Base-by-base conservation (phyloP, 2,113 vertebrate genomes). In the Brienomyrus brachyistius region DNA sequence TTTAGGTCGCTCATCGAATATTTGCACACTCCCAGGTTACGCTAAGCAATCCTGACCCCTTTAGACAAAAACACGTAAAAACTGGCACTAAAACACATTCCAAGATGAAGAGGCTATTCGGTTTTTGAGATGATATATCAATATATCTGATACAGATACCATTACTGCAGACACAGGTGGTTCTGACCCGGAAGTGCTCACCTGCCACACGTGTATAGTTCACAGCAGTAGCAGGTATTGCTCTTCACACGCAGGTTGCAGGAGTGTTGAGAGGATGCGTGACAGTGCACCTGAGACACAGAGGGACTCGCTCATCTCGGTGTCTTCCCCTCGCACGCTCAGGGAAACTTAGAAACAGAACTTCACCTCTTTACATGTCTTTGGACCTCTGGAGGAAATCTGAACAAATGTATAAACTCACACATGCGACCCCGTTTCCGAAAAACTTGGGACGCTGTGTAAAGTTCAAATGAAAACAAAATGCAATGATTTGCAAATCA, bases 151-250 rank as follows among this genome's bases (percentile, higher is more conserved):
- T 10, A 74, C 66, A 74, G 66, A 27, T 27, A 70, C 2, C 15
- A 4, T 27, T 74, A 74, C 70, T 77, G 70, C 70, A 80, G 74
- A 19, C 15, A 15, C 35, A 77, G 74, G 74, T 19, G 27, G 13
- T 77, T 40, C 31, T 77, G 13, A 35, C 35, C 74, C 2, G 2
- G 74, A 40, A 0, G 8, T 89, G 96, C 97, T 96, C 95, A 99
- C 98, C 96, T 98, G 91, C 98, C 98, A 80, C 98, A 99, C 95
- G 98, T 97, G 96, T 99, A 99, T 91, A 99, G 97, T 86, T 99
- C 98, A 91, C 98, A 99, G 95, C 98, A 99, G 96, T 98, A 99
- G 92, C 98, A 99, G 86, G 98, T 99, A 92, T 98, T 99, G 92
- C 97, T 97, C 95, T 97, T 97, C 92, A 99, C 98, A 51, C 96